phyloP scores from a whole-genome alignment of 2,113 vertebrate genomes.

The Ciconia maguari region DNA sequence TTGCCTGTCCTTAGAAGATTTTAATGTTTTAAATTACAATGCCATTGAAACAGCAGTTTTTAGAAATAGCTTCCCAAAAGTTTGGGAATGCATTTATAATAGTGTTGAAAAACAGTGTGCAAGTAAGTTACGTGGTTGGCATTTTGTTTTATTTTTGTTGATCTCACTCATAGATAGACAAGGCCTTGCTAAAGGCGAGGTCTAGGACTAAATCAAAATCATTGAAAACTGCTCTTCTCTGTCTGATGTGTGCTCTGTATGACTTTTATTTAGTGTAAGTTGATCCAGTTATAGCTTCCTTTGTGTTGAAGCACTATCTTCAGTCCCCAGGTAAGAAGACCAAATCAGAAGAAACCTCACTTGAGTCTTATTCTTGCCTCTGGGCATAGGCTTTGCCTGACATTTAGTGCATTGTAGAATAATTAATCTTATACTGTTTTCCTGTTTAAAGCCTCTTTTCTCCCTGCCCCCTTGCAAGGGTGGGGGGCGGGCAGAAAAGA shows the following conservation, averaged over 20 bases:
- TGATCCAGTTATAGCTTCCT: background rate
- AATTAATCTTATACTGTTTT: background rate
- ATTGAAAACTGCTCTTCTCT: background rate
- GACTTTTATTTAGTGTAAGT: background rate
- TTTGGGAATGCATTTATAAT: background rate
- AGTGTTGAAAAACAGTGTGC: background rate
- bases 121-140: background rate
- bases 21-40: background rate
- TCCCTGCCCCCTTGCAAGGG: background rate
- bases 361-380: background rate
- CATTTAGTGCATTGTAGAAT: background rate
- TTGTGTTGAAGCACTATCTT: background rate
- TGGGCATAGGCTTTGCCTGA: background rate
- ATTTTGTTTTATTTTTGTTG: background rate
- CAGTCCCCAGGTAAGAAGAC: background rate
- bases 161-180: background rate
- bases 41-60: background rate
- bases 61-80: background rate
- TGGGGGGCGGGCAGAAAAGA: accelerated
- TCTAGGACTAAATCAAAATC: background rate
- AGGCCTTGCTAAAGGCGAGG: background rate
- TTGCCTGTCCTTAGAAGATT: background rate
- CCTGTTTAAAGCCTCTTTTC: background rate
- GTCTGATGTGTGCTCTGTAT: background rate
- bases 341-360: background rate